Base-by-base conservation (phyloP, 2,113 vertebrate genomes). In the Pseudopodoces humilis region DNA sequence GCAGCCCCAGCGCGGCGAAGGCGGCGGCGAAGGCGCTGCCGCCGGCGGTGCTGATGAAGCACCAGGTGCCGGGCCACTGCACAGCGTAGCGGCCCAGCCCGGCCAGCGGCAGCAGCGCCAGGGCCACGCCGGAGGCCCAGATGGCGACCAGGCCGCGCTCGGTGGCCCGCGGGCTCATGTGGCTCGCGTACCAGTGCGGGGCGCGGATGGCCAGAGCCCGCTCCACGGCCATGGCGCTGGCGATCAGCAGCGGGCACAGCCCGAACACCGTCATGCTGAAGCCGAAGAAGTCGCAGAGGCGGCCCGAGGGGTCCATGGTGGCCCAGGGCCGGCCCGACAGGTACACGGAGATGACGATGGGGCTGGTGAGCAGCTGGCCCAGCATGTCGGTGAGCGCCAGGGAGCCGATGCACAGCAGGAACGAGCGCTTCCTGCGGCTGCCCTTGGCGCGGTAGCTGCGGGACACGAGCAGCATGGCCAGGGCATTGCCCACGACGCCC, bases 21-120 rank as follows among this genome's bases (percentile, higher is more conserved):
- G 98, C 97, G 23, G 98, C 97, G 80, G 99, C 98, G 41, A 99
- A 99, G 91, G 98, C 97, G 89, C 98, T 98, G 15, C 98, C 98
- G 3, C 95, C 39, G 17, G 68, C 44, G 1, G 98, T 98, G 97
- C 98, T 98, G 94, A 99, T 99, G 86, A 99, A 99, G 97, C 99
- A 99, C 99, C 99, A 99, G 1, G 99, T 99, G 28, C 99, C 99
- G 0, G 99, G 99, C 99, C 99, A 99, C 97, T 99, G 99, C n/a
- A 97, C 84, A 0, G 97, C 97, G 95, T 99, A 99, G 24, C 96
- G 91, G 11, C 99, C 99, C 46, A 99, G 97, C 2, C 99, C 99
- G 6, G 95, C 68, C 9, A 99, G 23, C 8, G 99, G 99, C 97
- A 99, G 56, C 64, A 99, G 97, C n/a, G 99, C 98, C 58, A 99